These are phyloP conservation scores for Bombus sylvicola DNA, from an alignment of 1,140 invertebrate species.

Conservation along the genomic window DNA sequence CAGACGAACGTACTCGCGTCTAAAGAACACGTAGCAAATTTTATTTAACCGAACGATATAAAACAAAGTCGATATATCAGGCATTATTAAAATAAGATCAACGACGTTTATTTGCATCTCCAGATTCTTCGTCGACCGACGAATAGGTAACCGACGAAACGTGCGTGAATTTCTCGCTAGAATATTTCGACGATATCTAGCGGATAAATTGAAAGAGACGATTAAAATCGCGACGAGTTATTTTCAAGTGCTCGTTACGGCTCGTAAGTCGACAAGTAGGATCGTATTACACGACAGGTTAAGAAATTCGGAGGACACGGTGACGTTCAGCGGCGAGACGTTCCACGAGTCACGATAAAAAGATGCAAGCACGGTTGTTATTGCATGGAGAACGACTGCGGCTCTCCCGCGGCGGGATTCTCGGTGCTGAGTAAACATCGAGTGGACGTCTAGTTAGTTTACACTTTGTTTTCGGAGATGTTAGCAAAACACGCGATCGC, in stretches of 20 bases:
- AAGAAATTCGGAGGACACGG: conserved; percentile 26
- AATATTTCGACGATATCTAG: too few relatives aligned
- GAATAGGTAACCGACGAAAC: too few relatives aligned
- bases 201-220: too few relatives aligned
- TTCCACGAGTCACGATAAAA: conserved; percentile 57
- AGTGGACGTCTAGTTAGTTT: conserved; percentile 79
- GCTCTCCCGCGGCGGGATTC: conserved; percentile 51
- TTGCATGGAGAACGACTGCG: conserved; percentile 54
- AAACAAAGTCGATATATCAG: too few relatives aligned
- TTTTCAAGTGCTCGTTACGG: neutral
- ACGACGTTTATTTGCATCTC: too few relatives aligned
- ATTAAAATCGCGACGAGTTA: too few relatives aligned
- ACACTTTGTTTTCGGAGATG: conserved; percentile 78
- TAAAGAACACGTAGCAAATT: too few relatives aligned
- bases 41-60: too few relatives aligned
- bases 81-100: too few relatives aligned
- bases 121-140: too few relatives aligned
- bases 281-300: conserved; percentile 19
- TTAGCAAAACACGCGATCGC: conserved; percentile 77
- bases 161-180: too few relatives aligned
- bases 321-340: conserved; percentile 18
- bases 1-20: too few relatives aligned
- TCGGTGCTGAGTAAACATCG: conserved; percentile 75
- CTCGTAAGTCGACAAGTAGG: neutral
- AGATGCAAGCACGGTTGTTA: conserved; percentile 70